Evolutionary conservation across 2,888 invertebrate species (phyloP), one percentile per base, ranked within the genome.

Genomic region (Halocaridina rubra): DNA sequence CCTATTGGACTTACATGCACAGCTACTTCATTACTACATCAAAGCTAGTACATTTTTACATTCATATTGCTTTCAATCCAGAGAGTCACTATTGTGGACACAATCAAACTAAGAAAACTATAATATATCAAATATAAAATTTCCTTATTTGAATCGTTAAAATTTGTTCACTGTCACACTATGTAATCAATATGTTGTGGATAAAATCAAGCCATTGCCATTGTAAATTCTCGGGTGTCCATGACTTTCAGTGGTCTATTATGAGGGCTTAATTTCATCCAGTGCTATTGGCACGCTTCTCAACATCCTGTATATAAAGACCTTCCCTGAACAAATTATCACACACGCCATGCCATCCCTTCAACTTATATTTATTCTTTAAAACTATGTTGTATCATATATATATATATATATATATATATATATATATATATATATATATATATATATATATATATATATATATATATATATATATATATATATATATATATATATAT

Each of bases 341-440:
- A n/a, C n/a, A n/a, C n/a, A n/a, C n/a, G n/a, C n/a, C n/a, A n/a
- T n/a, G n/a, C n/a, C n/a, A n/a, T n/a, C n/a, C n/a, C n/a, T n/a
- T n/a, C n/a, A n/a, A n/a, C n/a, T n/a, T n/a, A n/a, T n/a, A n/a
- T n/a, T n/a, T n/a, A n/a, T n/a, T n/a, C n/a, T n/a, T n/a, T n/a
- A n/a, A n/a, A 8, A 39, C 39, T 61, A n/a, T 4, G 22, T n/a
- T 13, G 2, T 3, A 64, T 24, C 3, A 7, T 13, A 64, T 67
- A 13, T 64, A 13, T 64, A 13, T 13, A 64, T 64, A 64, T 13
- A 64, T 64, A 64, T 13, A 64, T 64, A 64, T 13, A 64, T 64
- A 64, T 13, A 64, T 64, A 64, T 64, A 64, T 64, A 64, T 64
- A 64, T 64, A 64, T 64, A 64, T 64, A 64, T 64, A 64, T 64